Evolutionary conservation across 2,797 vertebrate species (phyloP), one percentile per base, ranked within the genome.

Genomic region (Gadopsis marmoratus): DNA sequence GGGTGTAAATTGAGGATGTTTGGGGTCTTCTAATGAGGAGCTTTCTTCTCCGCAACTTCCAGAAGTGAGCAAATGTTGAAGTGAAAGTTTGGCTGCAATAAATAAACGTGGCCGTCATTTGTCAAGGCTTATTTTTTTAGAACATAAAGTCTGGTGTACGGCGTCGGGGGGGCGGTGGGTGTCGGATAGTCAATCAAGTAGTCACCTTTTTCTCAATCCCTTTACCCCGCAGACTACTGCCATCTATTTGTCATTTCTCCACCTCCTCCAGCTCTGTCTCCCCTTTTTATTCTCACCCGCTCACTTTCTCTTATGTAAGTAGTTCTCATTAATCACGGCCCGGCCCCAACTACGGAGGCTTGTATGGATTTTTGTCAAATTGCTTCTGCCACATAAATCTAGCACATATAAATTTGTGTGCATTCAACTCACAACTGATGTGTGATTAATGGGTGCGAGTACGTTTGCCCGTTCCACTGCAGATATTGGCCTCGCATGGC

Each of bases 311-410:
- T 85, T 85, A 89, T 79, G 88, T 87, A 90, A 91, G 90, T 90
- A 86, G 79, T 82, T 88, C 71, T 88, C 91, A 90, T 93, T 92
- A 90, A 93, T 94, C 92, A 92, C 50, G 4, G 61, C 37, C 50
- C 10, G 13, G 67, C 82, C 81, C 55, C 58, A 48, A 83, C 86
- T 81, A 77, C 88, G 89, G 76, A 88, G 86, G 79, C 87, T 87
- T 62, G 78, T 92, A 90, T 92, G 79, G 92, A 93, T 93, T 92
- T 92, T 90, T 77, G 89, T 92, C 86, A 92, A 92, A 92, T 91
- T 91, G 91, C 92, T 83, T 89, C 89, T 86, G 91, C 90, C 87
- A 88, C 86, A 90, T 92, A 91, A 92, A 90, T 92, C 86, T 70
- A 84, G 79, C 88, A 84, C 87, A 88, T 89, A 90, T 84, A 89